phyloP scores from a whole-genome alignment of 2,797 vertebrate species.

The Leuciscus waleckii region DNA sequence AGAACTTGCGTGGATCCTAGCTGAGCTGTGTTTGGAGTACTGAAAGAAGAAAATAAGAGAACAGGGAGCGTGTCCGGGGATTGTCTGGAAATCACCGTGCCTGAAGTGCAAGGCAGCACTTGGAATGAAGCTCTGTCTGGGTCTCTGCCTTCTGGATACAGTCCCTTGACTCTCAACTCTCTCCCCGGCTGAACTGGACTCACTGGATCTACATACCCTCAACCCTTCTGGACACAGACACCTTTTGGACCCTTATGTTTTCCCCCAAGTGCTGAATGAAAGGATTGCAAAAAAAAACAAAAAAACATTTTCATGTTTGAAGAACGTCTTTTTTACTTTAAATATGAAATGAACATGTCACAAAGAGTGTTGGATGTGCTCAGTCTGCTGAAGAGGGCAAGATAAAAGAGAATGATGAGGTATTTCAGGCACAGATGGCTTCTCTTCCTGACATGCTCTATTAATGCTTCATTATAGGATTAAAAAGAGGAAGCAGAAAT shows the following conservation, averaged over 20 bases:
- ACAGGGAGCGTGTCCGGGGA: slow-evolving; percentile 70
- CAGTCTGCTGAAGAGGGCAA: slow-evolving; percentile 47
- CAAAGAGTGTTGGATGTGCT: slow-evolving; percentile 33
- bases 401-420: slow-evolving; percentile 56
- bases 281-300: slow-evolving; percentile 50
- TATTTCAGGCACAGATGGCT: slow-evolving; percentile 59
- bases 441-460: slow-evolving; percentile 59
- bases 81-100: slow-evolving; percentile 66
- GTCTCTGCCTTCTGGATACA: slow-evolving; percentile 80
- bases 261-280: slow-evolving; percentile 69
- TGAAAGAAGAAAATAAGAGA: slow-evolving; percentile 49
- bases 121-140: slow-evolving; percentile 76
- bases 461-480: slow-evolving; percentile 69
- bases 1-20: slow-evolving; percentile 73
- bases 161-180: slow-evolving; percentile 73
- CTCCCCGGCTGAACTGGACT: slow-evolving; percentile 63
- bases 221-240: slow-evolving; percentile 59
- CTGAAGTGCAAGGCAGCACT: slow-evolving; percentile 63
- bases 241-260: slow-evolving; percentile 63
- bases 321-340: slow-evolving; percentile 60
- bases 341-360: slow-evolving; percentile 41
- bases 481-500: slow-evolving; percentile 58
- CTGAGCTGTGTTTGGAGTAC: slow-evolving; percentile 59
- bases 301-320: slow-evolving; percentile 67
- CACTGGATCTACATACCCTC: slow-evolving; percentile 41